These are phyloP conservation scores for Lasius platythorax DNA, from an alignment of 2,888 invertebrate genomes.

Conservation along the genomic window DNA sequence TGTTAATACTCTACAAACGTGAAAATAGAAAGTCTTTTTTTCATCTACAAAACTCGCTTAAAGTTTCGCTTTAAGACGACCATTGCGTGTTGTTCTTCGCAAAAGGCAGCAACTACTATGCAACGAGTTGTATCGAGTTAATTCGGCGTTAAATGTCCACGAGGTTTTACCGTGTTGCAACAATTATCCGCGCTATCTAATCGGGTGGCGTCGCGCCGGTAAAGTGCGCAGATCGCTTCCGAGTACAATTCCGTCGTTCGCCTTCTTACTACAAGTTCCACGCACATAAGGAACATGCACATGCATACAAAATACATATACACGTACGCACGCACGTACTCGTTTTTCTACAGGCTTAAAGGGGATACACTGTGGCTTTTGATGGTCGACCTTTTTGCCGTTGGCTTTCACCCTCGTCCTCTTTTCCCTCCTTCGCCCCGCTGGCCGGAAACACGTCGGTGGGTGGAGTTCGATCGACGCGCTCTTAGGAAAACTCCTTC, in stretches of 20 bases:
- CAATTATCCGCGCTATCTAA: conserved; percentile 51
- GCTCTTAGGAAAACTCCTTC: conserved; percentile 43
- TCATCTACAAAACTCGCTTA: neutral
- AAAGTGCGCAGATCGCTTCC: conserved; percentile 56
- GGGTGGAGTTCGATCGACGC: conserved; percentile 32
- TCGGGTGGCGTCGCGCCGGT: conserved; percentile 24
- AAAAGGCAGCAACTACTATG: neutral
- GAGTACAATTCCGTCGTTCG: conserved; percentile 59
- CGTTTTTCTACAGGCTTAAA: conserved; percentile 61
- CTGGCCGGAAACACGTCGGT: conserved; percentile 42
- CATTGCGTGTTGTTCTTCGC: neutral
- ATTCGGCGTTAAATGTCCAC: conserved; percentile 47
- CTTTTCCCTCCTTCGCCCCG: conserved; percentile 36
- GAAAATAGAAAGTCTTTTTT: neutral
- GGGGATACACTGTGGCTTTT: conserved; percentile 69
- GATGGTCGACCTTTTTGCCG: conserved; percentile 69
- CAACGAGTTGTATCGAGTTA: conserved; percentile 8
- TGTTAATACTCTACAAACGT: neutral
- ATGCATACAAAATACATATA: neutral
- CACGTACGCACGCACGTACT: neutral
- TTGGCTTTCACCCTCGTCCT: conserved; percentile 56
- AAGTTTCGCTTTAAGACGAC: neutral
- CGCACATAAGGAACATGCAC: neutral
- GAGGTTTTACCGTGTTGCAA: conserved; percentile 25
- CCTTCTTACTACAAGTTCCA: conserved; percentile 49